Base-by-base conservation (phyloP, 53 echinoderm and acorn worm genomes). In the Glandiceps talaboti region DNA sequence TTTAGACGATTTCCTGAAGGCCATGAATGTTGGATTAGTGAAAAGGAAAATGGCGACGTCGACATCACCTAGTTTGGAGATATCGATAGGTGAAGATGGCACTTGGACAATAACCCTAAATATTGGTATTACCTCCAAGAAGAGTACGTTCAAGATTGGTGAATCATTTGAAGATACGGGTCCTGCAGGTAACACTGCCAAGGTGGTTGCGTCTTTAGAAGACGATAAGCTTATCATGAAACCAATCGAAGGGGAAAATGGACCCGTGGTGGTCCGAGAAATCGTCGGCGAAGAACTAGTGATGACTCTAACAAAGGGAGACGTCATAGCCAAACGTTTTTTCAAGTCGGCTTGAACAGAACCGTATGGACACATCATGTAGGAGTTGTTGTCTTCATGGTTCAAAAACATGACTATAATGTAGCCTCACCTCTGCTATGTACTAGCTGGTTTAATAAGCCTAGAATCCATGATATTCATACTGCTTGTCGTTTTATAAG, bases 1-100 rank as follows among this genome's bases (percentile, higher is more conserved):
- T 84, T 81, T 94, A 73, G 90, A 94, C 31, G 81, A 81, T 27
- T 94, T 92, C 76, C 78, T 94, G 29, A 94, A 94, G 79, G 86
- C 81, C 0, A 92, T 92, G 27, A 90, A 90, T 1, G 90, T 94
- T n/a, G 82, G 86, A 29, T 86, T 88, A 76, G 74, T 92, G 0
- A 77, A 85, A 33, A 76, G 94, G 45, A 90, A 86, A 74, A 84
- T 88, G 45, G 94, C 94, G n/a, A 76, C 72, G 32, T 84, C 80
- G 26, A 88, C 88, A 30, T 84, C 81, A 31, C 94, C 94, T 1
- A 81, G 90, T 14, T 90, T 90, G 27, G n/a, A 79, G 79, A 94
- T 94, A 77, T 81, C 76, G 72, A n/a, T n/a, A n/a, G 88, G 90
- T 79, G 76, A 84, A 27, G 94, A 85, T 12, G 32, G 85, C 28